These are phyloP conservation scores for Edolisoma coerulescens DNA, from an alignment of 2,113 vertebrate species.

Conservation along the genomic window DNA sequence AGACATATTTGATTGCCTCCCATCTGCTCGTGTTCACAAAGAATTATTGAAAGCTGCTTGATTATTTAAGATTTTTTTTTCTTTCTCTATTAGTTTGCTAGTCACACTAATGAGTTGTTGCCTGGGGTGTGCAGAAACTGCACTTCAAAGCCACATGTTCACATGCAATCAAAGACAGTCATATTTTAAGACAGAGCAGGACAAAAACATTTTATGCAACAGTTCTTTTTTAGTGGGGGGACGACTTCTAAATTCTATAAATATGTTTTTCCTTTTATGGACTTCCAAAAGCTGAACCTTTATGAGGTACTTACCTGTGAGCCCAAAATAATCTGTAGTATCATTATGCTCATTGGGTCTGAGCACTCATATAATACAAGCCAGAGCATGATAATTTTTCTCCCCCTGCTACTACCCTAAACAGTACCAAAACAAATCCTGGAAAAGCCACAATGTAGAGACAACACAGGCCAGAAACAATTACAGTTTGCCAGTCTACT, in stretches of 20 bases:
- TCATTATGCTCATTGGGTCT: background rate
- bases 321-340: background rate
- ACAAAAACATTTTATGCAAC: background rate
- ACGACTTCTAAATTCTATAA: background rate
- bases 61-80: background rate
- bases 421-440: background rate
- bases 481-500: background rate
- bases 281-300: background rate
- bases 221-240: fast-evolving
- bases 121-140: background rate
- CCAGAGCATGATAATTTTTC: background rate
- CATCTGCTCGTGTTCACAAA: background rate
- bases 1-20: background rate
- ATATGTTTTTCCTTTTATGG: background rate
- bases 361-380: background rate
- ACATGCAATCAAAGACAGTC: background rate
- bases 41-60: background rate
- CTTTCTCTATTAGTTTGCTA: background rate
- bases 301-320: background rate
- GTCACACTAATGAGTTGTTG: background rate
- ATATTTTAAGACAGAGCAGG: background rate
- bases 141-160: background rate
- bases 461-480: background rate
- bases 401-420: background rate
- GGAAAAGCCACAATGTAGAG: background rate